These are phyloP conservation scores for Sterrhoptilus dennistouni DNA, from an alignment of 2,113 vertebrate species.

Conservation along the genomic window DNA sequence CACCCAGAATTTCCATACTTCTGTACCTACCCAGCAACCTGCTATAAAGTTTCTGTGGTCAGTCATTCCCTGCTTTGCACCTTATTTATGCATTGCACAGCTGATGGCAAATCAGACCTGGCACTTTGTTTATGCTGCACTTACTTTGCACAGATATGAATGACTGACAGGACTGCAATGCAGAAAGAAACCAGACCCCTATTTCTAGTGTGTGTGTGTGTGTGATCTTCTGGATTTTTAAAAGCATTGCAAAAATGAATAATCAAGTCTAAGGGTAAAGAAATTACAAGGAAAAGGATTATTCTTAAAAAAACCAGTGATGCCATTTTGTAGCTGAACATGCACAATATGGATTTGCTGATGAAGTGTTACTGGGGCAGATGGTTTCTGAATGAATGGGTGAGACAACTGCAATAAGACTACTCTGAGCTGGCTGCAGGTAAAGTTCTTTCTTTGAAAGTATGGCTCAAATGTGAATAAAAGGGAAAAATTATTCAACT, in stretches of 20 bases:
- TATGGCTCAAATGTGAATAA: neutral
- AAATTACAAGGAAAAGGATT: neutral
- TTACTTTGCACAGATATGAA: neutral
- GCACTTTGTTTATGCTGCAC: slow-evolving; percentile 41
- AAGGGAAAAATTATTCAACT: neutral
- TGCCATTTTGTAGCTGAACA: slow-evolving; percentile 7
- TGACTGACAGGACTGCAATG: slow-evolving; percentile 38
- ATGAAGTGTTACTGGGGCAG: neutral
- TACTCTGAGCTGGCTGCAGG: neutral
- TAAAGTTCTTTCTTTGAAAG: neutral
- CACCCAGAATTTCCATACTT: slow-evolving; percentile 47
- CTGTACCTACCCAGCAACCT: slow-evolving; percentile 26
- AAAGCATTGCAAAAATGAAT: neutral
- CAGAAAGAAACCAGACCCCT: neutral
- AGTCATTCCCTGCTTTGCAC: neutral
- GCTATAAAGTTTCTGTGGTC: slow-evolving; percentile 39
- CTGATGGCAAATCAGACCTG: slow-evolving; percentile 27
- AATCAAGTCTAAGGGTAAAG: slow-evolving; percentile 8
- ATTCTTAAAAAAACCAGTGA: neutral
- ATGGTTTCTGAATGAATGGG: neutral
- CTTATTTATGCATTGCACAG: slow-evolving; percentile 41
- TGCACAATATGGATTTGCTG: neutral
- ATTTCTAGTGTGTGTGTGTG: neutral
- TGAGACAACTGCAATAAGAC: neutral
- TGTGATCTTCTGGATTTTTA: neutral